Base-by-base conservation (phyloP, 2,888 invertebrate species). In the Pilophorus perplexus region DNA sequence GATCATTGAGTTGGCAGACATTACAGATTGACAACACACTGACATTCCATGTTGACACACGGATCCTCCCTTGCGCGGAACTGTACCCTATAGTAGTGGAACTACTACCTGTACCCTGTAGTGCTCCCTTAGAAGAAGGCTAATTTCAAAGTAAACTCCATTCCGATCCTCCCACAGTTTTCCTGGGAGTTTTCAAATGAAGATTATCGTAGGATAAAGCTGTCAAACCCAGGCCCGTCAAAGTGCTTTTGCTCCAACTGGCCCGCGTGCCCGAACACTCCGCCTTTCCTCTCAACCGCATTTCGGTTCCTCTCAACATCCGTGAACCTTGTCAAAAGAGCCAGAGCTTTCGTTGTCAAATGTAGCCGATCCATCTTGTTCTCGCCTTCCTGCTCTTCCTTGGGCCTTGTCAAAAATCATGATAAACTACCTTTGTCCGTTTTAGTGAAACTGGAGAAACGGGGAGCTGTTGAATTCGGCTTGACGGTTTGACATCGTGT, bases 341-440 rank as follows among this genome's bases (percentile, higher is more conserved):
- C 12, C 27, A 52, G 18, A 52, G 52, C 27, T 28, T 52, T 10
- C 28, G 27, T 50, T 27, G 50, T 8, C 50, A 25, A 27, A 52
- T 52, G 25, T 52, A 28, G 28, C 52, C 52, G 28, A 52, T 52
- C 52, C 52, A 52, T 52, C 52, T 52, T 52, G 52, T 28, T 52
- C 18, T 25, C 52, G 14, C 52, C 27, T 28, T 52, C 52, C 14
- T 52, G 27, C 52, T 28, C 52, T 28, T 52, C 52, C 52, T 52
- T 52, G 10, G 14, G 27, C 52, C 52, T 25, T 46, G 52, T 52
- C 52, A 52, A 25, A 25, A 18, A 25, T 16, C 27, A 52, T 52
- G 52, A 52, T 52, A 28, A 52, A 52, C 16, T 28, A 28, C 18
- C 28, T 25, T 28, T 18, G 25, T 10, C 10, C 27, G 22, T 20